A percentile compares a stretch with the other conserved stretches of the same genome.
These are phyloP conservation scores for Malachius bipustulatus DNA, from an alignment of 2,888 invertebrate species.

Conservation along the genomic window DNA sequence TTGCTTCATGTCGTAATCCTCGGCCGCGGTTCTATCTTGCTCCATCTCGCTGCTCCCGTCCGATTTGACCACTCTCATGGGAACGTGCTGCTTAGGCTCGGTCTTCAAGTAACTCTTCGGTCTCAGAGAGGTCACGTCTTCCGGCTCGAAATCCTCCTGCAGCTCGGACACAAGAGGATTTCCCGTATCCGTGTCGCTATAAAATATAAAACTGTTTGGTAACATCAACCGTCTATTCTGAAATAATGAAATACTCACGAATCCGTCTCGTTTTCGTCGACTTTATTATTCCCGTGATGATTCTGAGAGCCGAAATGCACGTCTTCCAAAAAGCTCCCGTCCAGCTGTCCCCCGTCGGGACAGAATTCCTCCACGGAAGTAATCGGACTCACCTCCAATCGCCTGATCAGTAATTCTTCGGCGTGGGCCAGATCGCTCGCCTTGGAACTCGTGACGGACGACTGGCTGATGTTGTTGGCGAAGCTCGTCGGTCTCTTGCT, in stretches of 20 bases:
- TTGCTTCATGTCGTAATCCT: constrained; percentile 37
- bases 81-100: constrained; percentile 18
- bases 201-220: constrained; percentile 9
- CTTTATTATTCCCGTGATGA: constrained; percentile 33
- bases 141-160: constrained; percentile 71
- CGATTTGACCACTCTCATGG: constrained; percentile 16
- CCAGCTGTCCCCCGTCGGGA: constrained; percentile 61
- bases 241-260: constrained; percentile 35
- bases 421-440: constrained; percentile 32
- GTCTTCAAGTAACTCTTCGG: constrained; percentile 33
- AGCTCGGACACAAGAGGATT: constrained; percentile 75
- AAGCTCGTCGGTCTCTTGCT: not conserved
- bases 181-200: constrained; percentile 55
- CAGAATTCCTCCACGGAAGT: constrained; percentile 58
- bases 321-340: constrained; percentile 66
- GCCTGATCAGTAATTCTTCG: constrained; percentile 27
- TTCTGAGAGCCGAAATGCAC: constrained; percentile 32
- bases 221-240: not conserved
- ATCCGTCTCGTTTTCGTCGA: constrained; percentile 41
- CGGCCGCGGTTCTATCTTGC: constrained; percentile 25
- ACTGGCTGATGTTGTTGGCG: constrained; percentile 24
- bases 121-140: constrained; percentile 36
- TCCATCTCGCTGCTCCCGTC: constrained; percentile 28
- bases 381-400: constrained; percentile 32
- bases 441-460: constrained; percentile 31